Base-by-base conservation (phyloP, 2,797 vertebrate genomes). In the Typhlichthys eigenmanni region DNA sequence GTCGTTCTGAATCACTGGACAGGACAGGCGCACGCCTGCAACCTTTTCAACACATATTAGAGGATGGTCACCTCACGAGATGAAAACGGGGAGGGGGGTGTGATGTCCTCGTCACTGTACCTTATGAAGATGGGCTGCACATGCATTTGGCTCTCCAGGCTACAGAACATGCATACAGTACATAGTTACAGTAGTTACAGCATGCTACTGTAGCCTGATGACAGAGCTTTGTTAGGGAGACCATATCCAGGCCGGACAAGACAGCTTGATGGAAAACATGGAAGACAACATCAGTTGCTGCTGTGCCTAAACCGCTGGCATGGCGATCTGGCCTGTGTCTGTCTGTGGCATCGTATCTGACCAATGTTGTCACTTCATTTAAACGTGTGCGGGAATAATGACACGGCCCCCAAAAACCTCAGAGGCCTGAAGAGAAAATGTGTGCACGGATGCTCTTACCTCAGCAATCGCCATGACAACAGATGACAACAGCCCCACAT, bases 1-100 rank as follows among this genome's bases (percentile, higher is more conserved):
- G 75, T 62, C 86, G 82, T 88, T 87, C 84, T 84, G 74, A 87
- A 80, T 81, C 82, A 84, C 74, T 78, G 79, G 85, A 80, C 84
- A 83, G 69, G 65, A 87, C 81, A 50, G 47, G 46, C 46, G 71
- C 46, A 51, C 6, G 62, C 62, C 62, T 12, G 54, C 16, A 72
- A 90, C 86, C 85, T 90, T 89, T 89, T 89, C 89, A 87, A 43
- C 7, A 43, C 38, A 43, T 43, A 43, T 43, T 43, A 43, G 83
- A 82, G 78, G 64, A 69, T 84, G 84, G 83, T 89, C 85, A 87
- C 75, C 78, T 87, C 83, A 84, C 80, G 69, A 55, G 85, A 75
- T 66, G 55, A 69, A 82, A 79, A 76, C 82, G 13, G 19, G 49
- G 51, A 47, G 66, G 65, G 66, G 12, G 53, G 62, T 62, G 75